Evolutionary conservation across 2,797 vertebrate species (phyloP).

Genomic region (Coendou prehensilis): DNA sequence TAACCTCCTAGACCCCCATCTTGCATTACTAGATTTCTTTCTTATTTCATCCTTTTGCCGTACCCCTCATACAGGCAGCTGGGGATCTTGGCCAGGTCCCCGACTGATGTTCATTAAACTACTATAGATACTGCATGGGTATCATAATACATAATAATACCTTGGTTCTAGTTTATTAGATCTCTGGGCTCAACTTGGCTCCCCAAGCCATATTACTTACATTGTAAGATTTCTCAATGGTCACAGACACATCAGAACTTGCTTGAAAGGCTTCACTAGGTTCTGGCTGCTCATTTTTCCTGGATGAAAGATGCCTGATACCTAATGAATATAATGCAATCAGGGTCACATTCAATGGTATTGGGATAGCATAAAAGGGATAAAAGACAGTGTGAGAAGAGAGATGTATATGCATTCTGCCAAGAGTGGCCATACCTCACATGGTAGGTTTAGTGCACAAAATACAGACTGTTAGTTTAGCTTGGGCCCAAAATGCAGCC

Average conservation of each 20-base stretch:
- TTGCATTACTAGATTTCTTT: background rate
- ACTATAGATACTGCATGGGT: conserved; percentile 25
- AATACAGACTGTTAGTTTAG: conserved; percentile 21
- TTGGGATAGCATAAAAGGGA: background rate
- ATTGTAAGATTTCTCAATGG: conserved; percentile 57
- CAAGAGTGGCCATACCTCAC: background rate
- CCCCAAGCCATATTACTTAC: conserved; percentile 79
- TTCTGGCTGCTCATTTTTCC: conserved; percentile 74
- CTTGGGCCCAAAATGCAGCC: background rate
- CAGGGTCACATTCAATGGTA: conserved; percentile 3
- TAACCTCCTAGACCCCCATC: background rate
- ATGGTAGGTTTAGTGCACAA: background rate
- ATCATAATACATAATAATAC: background rate
- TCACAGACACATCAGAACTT: conserved; percentile 67
- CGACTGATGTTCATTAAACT: background rate
- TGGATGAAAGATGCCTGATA: conserved; percentile 67
- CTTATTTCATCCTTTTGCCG: background rate
- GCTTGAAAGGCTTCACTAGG: conserved; percentile 50
- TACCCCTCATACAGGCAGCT: background rate
- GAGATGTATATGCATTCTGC: background rate
- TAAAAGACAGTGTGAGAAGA: background rate
- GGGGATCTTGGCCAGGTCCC: background rate
- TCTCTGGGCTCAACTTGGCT: background rate
- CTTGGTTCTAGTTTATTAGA: conserved; percentile 24
- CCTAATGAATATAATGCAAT: conserved; percentile 80